Evolutionary conservation across 2,888 invertebrate species (phyloP).

Genomic region (Amblyjoppa fuscipennis): DNA sequence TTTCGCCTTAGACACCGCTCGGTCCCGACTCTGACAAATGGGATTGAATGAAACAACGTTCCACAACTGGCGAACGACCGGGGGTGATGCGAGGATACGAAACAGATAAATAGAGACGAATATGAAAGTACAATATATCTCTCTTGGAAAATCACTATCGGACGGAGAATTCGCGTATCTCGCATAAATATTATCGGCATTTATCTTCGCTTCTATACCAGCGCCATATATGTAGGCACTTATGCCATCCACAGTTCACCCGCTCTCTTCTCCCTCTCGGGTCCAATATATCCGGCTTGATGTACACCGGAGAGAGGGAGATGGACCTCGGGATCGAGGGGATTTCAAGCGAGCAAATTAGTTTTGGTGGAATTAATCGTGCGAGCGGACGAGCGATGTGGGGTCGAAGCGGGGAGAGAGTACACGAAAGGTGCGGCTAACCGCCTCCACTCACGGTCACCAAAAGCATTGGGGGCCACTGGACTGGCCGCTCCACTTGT

Average conservation of each 20-base stretch:
- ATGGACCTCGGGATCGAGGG: conserved; percentile 70
- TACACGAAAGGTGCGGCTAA: conserved; percentile 56
- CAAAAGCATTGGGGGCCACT: conserved; percentile 37
- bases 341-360: conserved; percentile 79
- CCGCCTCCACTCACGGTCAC: conserved; percentile 57
- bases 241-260: conserved; percentile 39
- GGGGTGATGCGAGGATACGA: not conserved
- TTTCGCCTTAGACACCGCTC: conserved; percentile 17
- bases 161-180: conserved; percentile 6
- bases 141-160: conserved; percentile 19
- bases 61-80: not conserved
- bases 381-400: conserved; percentile 69
- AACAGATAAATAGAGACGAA: conserved; percentile 15
- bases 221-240: conserved; percentile 3
- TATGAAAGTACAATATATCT: not conserved
- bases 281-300: conserved; percentile 8
- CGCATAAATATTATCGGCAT: conserved; percentile 52
- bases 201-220: not conserved
- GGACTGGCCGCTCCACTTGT: not conserved
- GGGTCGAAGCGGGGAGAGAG: conserved; percentile 63
- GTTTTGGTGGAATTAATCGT: conserved; percentile 81
- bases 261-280: conserved; percentile 8
- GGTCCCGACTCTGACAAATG: conserved; percentile 42
- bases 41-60: conserved; percentile 19
- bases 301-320: conserved; percentile 32